Conservation (phyloP, 2,888 invertebrate species). For the Rhamphomyia laevipes region DNA sequence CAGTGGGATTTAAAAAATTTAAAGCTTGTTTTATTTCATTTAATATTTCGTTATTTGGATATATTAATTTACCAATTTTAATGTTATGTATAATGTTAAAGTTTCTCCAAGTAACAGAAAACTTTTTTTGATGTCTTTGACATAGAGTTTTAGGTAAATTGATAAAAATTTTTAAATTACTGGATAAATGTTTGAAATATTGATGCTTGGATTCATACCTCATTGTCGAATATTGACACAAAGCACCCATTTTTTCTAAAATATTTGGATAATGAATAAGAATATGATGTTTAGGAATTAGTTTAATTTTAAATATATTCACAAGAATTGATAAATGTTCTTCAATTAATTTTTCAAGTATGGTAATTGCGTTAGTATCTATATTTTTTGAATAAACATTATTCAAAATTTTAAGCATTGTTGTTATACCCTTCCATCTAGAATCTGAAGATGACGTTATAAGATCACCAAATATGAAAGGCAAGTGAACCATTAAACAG, state of each 20-base stretch:
- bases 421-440: constrained; percentile 2
- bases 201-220: constrained; percentile 7
- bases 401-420: constrained; percentile 4
- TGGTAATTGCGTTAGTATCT: background rate
- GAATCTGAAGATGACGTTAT: background rate
- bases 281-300: constrained; percentile 7
- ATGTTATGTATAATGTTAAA: background rate
- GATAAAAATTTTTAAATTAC: constrained; percentile 5
- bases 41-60: background rate
- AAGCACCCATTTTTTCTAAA: constrained; percentile 3
- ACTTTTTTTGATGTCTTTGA: constrained; percentile 3
- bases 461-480: constrained; percentile 10
- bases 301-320: constrained; percentile 2
- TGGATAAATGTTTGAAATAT: constrained; percentile 6
- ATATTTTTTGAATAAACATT: constrained; percentile 5
- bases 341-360: background rate
- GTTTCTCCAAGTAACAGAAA: constrained; percentile 2
- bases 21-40: background rate
- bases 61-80: background rate
- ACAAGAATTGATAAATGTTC: constrained; percentile 2
- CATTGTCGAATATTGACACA: constrained; percentile 3
- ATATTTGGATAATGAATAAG: constrained; percentile 6
- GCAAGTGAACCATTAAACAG: constrained; percentile 7
- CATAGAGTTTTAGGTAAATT: constrained; percentile 5
- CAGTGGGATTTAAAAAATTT: background rate